phyloP scores from a whole-genome alignment of 2,888 invertebrate genomes.

The Gortyna flavago region DNA sequence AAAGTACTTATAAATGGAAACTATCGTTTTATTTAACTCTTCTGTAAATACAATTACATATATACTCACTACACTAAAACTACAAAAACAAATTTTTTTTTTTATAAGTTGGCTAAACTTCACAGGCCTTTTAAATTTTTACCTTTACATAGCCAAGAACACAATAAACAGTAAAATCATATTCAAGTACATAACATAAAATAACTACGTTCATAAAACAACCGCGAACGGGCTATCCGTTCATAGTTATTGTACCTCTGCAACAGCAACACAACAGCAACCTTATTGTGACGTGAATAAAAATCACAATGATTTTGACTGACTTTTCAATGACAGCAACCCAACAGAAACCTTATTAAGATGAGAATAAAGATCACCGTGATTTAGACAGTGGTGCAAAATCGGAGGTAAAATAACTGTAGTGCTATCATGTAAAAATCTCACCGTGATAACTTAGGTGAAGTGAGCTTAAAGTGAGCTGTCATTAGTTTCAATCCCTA shows the following conservation, averaged over 20 bases:
- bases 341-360: neutral
- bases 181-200: too few species aligned
- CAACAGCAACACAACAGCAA: too few species aligned
- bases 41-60: neutral
- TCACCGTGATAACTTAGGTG: too few species aligned
- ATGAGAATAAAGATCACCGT: neutral
- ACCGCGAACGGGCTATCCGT: too few species aligned
- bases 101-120: neutral
- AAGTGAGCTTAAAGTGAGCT: too few species aligned
- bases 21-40: neutral
- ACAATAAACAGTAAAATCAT: neutral
- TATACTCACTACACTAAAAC: neutral
- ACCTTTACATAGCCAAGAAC: neutral
- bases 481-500: too few species aligned
- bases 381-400: too few species aligned
- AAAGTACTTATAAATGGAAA: neutral
- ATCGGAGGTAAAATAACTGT: neutral
- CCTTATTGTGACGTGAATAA: neutral
- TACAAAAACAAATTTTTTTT: neutral
- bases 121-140: neutral
- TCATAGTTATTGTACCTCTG: too few species aligned
- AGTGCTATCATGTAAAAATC: too few species aligned
- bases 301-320: neutral
- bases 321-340: too few species aligned
- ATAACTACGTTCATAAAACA: too few species aligned